Base-by-base conservation (phyloP, 1,140 invertebrate genomes). In the Camponotus pennsylvanicus region DNA sequence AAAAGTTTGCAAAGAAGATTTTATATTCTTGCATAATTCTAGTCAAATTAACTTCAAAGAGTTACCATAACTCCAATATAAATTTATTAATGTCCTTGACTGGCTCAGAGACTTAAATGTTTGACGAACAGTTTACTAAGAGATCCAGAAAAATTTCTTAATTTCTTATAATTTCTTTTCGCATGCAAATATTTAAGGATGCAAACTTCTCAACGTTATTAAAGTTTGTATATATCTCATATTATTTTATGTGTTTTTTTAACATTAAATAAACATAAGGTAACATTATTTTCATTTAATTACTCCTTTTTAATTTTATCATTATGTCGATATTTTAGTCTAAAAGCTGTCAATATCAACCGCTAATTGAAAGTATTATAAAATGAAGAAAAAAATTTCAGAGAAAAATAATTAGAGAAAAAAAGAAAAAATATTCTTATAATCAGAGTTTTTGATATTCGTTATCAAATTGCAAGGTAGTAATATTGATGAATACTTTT, bases 21-120 rank as follows among this genome's bases (percentile, higher is more conserved):
- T 18, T 40, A 69, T 34, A 15, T 42, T 71, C n/a, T 71, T 42
- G 67, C 55, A 57, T 82, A 42, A 73, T 27, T 5, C 8, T 73
- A 40, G 34, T 73, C 79, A 83, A 82, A 75, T 83, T 83, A 83
- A 73, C 79, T 27, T 5, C 18, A n/a, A 73, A 61, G 40, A 45
- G 9, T 9, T 45, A 13, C 0, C 42, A 45, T 45, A 45, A 45
- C 9, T 45, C 9, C 2, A 45, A 45, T 45, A 40, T 40, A 40
- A 40, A 40, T 40, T 40, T 40, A 73, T 73, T 71, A 82, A 82
- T 61, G 32, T 57, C 11, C 61, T 45, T 37, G 55, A 52, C 21
- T 1, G 9, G 9, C 64, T 42, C 27, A 18, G 37, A 61, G 52
- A 82, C 66, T 82, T 57, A 45, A 70, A 82, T 45, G 67, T 82